A percentile compares a stretch with the other conserved stretches of the same genome.
phyloP scores from a whole-genome alignment of 2,888 invertebrate species.

The Pegoplata infirma region DNA sequence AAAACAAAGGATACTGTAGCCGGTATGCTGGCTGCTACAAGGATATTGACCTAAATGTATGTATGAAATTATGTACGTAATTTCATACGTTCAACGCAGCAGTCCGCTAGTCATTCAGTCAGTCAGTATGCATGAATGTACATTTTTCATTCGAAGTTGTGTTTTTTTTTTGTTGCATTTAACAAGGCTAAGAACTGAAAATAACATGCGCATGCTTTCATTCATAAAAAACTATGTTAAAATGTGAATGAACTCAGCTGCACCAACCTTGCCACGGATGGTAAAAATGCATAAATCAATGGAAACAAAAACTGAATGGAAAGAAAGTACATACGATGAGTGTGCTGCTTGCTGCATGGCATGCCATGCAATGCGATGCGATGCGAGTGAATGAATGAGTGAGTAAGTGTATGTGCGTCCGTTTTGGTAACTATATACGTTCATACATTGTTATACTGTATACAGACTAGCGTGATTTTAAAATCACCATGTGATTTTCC shows the following conservation, averaged over 20 bases:
- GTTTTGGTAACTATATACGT: too few relatives aligned
- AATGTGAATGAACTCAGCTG: conserved; percentile 63
- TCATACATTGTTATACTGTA: too few relatives aligned
- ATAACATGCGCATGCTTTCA: conserved; percentile 63
- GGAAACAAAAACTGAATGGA: conserved; percentile 56
- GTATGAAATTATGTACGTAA: not conserved
- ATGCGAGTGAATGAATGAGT: conserved; percentile 2
- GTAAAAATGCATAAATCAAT: conserved; percentile 57
- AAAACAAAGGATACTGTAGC: not conserved
- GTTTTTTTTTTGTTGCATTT: conserved; percentile 14
- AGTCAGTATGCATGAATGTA: conserved; percentile 5
- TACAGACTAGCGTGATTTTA: too few relatives aligned
- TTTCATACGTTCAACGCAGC: too few relatives aligned
- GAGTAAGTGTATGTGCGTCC: conserved; percentile 4
- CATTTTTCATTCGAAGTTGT: conserved; percentile 5
- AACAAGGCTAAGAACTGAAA: conserved; percentile 52
- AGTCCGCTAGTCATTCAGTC: not conserved
- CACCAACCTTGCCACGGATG: conserved; percentile 59
- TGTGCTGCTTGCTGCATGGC: conserved; percentile 24
- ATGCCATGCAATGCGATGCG: too few relatives aligned
- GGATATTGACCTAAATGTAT: conserved; percentile 75
- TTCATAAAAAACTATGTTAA: conserved; percentile 63
- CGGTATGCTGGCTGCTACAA: conserved; percentile 56
- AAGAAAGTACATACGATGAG: conserved; percentile 35
- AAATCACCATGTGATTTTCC: too few relatives aligned